Percentiles rank a stretch among this genome's conserved stretches.
These are phyloP conservation scores for Ceratitis capitata DNA, from an alignment of 1,140 invertebrate genomes.

Conservation along the genomic window DNA sequence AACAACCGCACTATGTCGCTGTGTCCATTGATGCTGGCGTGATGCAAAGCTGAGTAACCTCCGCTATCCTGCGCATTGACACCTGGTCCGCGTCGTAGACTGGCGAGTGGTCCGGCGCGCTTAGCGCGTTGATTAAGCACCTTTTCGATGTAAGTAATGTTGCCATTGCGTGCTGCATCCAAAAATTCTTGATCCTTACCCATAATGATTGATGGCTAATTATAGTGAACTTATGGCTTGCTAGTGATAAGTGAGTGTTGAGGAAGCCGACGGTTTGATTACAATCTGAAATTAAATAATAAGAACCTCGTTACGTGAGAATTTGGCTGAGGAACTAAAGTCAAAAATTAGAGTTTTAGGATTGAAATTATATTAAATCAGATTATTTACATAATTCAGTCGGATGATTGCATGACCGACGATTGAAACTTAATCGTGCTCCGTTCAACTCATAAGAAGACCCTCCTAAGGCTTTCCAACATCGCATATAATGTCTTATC, in stretches of 20 bases:
- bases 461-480: too few relatives aligned
- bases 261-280: background rate
- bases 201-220: conserved; percentile 68
- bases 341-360: too few relatives aligned
- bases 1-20: conserved; percentile 90
- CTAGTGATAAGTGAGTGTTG: background rate
- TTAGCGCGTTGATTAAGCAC: conserved; percentile 88
- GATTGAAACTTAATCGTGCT: too few relatives aligned
- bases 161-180: conserved; percentile 92
- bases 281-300: background rate
- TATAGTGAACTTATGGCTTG: background rate
- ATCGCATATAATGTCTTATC: too few relatives aligned
- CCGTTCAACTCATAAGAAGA: too few relatives aligned
- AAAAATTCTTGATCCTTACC: conserved; percentile 96
- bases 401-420: too few relatives aligned
- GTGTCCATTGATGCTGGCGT: conserved; percentile 93
- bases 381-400: too few relatives aligned
- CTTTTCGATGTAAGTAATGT: conserved; percentile 88
- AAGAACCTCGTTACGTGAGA: background rate
- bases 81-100: conserved; percentile 86
- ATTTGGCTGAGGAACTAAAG: too few relatives aligned
- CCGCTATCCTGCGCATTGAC: conserved; percentile 92
- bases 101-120: conserved; percentile 91
- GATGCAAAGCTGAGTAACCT: conserved; percentile 95
- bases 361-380: too few relatives aligned